Conservation (phyloP, 2,888 invertebrate species). For the Tiliacea citrago region DNA sequence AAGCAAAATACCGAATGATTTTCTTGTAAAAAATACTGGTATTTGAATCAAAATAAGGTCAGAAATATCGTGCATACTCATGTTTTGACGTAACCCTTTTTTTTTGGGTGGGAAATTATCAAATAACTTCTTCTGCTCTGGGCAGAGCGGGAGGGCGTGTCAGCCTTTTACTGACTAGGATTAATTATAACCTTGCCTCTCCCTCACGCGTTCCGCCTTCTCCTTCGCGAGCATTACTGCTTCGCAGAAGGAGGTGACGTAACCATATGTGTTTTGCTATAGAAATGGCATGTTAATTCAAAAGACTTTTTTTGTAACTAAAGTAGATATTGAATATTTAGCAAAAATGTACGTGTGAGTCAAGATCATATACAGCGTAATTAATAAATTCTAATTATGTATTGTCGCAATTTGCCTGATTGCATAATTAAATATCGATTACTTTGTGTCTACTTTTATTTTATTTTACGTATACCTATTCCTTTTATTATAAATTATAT, state of each 20-base stretch:
- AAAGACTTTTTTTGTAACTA: slow-evolving; percentile 16
- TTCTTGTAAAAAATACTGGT: background rate
- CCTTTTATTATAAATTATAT: background rate
- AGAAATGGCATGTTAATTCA: slow-evolving; percentile 15
- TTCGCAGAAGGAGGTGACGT: too few species aligned
- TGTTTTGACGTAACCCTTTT: slow-evolving; percentile 11
- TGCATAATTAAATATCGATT: slow-evolving; percentile 27
- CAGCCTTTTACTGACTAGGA: too few species aligned
- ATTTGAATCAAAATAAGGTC: background rate
- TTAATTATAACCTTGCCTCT: too few species aligned
- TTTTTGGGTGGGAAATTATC: too few species aligned
- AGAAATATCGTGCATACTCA: background rate
- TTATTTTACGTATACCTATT: background rate
- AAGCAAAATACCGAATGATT: background rate
- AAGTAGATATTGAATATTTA: slow-evolving; percentile 27
- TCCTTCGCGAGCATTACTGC: too few species aligned
- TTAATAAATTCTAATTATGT: slow-evolving; percentile 35
- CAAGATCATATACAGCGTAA: slow-evolving; percentile 28
- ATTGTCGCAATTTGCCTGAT: slow-evolving; percentile 41
- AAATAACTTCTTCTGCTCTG: too few species aligned
- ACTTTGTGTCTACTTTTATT: slow-evolving; percentile 18
- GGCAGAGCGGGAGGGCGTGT: too few species aligned
- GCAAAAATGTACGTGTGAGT: slow-evolving; percentile 20
- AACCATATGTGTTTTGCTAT: too few species aligned
- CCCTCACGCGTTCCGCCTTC: too few species aligned